These are phyloP conservation scores for chimpanzee (Pan troglodytes) DNA, from an alignment of 2,113 vertebrate genomes.

Conservation along the genomic window NHGRI_mPanTro3-v2.1_pri NC_072407.2:90841001-90841500, in stretches of 20 bases:
- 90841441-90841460: not conserved
- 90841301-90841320: conserved; percentile 25
- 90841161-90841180: conserved; percentile 55
- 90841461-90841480: not conserved
- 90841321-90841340: not conserved
- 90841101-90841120: conserved; percentile 7
- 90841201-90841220: conserved; percentile 46
- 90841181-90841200: conserved; percentile 14
- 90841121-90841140: not conserved
- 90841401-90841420: not conserved
- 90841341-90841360: not conserved
- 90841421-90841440: not conserved
- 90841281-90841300: conserved; percentile 41
- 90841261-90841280: conserved; percentile 43
- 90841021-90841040: conserved; percentile 58
- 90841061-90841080: conserved; percentile 57
- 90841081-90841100: not conserved
- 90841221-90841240: not conserved
- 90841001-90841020: conserved; percentile 71
- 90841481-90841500: not conserved
- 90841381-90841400: not conserved
- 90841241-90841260: not conserved
- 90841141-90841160: not conserved
- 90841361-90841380: not conserved
- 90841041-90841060: conserved; percentile 53